These are phyloP conservation scores for Dryobota labecula DNA, from an alignment of 2,888 invertebrate species.

Conservation along the genomic window DNA sequence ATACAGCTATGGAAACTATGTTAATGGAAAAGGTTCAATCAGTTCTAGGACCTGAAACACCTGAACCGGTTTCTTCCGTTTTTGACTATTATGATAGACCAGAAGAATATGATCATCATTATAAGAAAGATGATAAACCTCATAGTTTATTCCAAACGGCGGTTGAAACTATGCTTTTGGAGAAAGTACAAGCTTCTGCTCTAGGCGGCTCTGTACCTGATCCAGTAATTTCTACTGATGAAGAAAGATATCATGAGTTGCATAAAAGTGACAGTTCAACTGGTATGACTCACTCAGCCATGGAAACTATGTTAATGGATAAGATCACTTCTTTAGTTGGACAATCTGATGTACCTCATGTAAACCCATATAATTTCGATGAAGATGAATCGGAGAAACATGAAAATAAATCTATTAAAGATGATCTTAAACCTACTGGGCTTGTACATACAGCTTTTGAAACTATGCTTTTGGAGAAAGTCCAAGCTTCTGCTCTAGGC, in stretches of 20 bases:
- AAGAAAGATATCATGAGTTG: constrained; percentile 22
- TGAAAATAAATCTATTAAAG: constrained; percentile 29
- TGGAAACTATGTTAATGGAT: constrained; percentile 88
- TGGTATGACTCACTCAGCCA: constrained; percentile 84
- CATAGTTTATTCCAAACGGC: constrained; percentile 68
- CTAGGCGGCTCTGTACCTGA: constrained; percentile 47
- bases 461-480: constrained; percentile 49
- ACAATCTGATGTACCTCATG: constrained; percentile 35
- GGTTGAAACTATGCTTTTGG: constrained; percentile 61
- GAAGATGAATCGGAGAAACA: constrained; percentile 37
- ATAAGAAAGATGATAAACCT: constrained; percentile 48
- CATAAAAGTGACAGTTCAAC: constrained; percentile 62
- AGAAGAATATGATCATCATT: constrained; percentile 39
- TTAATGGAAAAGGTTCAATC: constrained; percentile 88
- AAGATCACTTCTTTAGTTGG: too few relatives aligned
- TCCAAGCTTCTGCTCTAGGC: constrained; percentile 53
- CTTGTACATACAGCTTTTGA: constrained; percentile 59
- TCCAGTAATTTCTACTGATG: constrained; percentile 34
- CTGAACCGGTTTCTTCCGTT: constrained; percentile 65
- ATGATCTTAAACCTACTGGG: constrained; percentile 64
- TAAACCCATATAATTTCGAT: constrained; percentile 36
- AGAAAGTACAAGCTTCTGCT: constrained; percentile 51
- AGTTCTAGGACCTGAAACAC: constrained; percentile 77
- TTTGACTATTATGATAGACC: constrained; percentile 62
- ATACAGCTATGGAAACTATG: constrained; percentile 89